Conservation (phyloP, 2,113 vertebrate species). For the Channa maculata region DNA sequence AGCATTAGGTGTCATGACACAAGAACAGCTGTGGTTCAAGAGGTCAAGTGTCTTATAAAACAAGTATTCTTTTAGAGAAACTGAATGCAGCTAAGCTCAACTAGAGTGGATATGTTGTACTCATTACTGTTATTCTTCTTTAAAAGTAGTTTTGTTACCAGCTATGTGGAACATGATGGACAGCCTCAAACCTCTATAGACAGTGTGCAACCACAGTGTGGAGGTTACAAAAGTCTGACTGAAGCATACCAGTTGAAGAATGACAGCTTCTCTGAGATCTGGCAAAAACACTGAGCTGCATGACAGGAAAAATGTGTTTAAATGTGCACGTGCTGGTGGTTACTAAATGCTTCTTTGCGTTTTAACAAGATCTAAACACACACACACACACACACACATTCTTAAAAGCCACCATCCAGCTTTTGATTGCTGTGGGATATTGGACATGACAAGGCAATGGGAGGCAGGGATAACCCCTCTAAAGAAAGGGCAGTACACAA, state of each 20-base stretch:
- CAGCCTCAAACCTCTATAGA: slow-evolving; percentile 25
- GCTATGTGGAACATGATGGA: slow-evolving; percentile 14
- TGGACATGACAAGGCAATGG: slow-evolving; percentile 42
- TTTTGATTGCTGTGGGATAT: slow-evolving; percentile 40
- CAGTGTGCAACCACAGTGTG: slow-evolving; percentile 17
- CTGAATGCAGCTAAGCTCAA: background rate
- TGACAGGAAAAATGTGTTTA: slow-evolving; percentile 6
- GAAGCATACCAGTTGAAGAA: slow-evolving; percentile 43
- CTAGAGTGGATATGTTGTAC: background rate
- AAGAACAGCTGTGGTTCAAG: slow-evolving; percentile 18
- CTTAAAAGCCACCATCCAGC: slow-evolving; percentile 5
- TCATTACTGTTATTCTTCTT: background rate
- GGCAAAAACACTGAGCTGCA: slow-evolving; percentile 19
- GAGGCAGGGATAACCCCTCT: slow-evolving; percentile 18
- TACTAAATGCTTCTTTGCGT: slow-evolving; percentile 42
- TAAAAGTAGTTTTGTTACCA: background rate
- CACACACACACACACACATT: slow-evolving; percentile 29
- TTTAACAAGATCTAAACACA: slow-evolving; percentile 20
- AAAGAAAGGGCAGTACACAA: slow-evolving; percentile 36
- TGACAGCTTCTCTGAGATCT: slow-evolving; percentile 34
- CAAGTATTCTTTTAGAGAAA: slow-evolving; percentile 1
- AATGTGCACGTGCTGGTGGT: slow-evolving; percentile 30
- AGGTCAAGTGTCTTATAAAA: background rate
- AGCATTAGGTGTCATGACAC: slow-evolving; percentile 6
- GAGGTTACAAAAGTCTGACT: slow-evolving; percentile 39